Base-by-base conservation (phyloP, 2,797 vertebrate genomes). In the Macropodus opercularis region DNA sequence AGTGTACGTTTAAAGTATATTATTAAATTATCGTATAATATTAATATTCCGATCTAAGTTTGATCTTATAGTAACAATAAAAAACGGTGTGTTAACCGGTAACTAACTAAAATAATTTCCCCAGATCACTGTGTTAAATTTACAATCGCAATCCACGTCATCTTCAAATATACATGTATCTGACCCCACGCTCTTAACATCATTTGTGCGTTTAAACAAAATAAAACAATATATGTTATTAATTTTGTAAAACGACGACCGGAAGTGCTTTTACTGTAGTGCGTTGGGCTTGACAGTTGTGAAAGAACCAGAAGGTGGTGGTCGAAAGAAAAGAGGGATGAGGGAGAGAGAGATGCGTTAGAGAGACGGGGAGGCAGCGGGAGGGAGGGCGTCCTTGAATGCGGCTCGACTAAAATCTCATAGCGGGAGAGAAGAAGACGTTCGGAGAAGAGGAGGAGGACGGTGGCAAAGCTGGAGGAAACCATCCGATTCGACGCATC, bases 291-390 rank as follows among this genome's bases (percentile, higher is more conserved):
- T 71, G 52, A 69, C 51, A 1, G 0, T 19, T 1, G 3, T 8
- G 60, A 35, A 44, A 58, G 26, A 32, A 57, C 1, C 47, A 68
- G 68, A 50, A 63, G 68, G 80, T 36, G 52, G 46, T 36, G 52
- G 46, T 43, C 13, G 48, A 52, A 55, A 64, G 50, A 62, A 64
- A 52, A 43, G 50, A 24, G 60, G 26, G 74, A 60, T 44, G 75
- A 13, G 1, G 69, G 77, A 84, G 69, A 69, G 69, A 75, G 57
- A 43, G 12, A 44, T 29, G 54, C 7, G 31, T 14, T 40, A 56
- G 23, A 39, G 57, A 40, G 66, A 58, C 46, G 53, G 52, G 17
- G 49, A 43, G 35, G 24, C 58, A 64, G 60, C 47, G 60, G 35
- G 41, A 43, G 52, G n/a, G 34, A 10, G 8, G 1, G 34, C 22